Percentiles rank a stretch among this genome's conserved stretches.
Evolutionary conservation across 2,888 invertebrate species (phyloP).

Genomic region (Platycnemis pennipes): DNA sequence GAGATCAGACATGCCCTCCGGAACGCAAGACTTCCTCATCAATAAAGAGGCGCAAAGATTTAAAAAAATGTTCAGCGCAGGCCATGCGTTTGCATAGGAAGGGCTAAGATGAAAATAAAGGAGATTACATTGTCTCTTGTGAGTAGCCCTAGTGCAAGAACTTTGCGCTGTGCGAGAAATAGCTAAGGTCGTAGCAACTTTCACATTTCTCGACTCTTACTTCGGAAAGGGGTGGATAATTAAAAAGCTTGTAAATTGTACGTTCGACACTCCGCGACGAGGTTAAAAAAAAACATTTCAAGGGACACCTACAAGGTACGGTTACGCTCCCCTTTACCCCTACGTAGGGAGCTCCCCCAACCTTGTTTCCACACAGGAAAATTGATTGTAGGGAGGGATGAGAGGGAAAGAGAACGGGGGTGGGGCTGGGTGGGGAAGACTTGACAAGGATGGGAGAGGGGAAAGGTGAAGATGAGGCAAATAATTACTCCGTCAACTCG

Average conservation of each 20-base stretch:
- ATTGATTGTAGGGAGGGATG: neutral
- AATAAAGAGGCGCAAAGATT: neutral
- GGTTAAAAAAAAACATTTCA: neutral
- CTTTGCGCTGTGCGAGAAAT: too few species aligned
- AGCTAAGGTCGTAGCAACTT: neutral
- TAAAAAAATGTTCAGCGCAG: neutral
- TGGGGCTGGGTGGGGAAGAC: neutral
- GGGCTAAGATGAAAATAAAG: neutral
- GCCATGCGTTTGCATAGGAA: neutral
- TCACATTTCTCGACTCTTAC: neutral
- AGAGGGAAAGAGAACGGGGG: neutral
- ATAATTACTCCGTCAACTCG: conserved; percentile 36
- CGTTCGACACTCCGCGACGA: neutral
- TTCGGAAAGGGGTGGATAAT: neutral
- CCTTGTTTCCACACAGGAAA: neutral
- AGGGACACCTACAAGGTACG: neutral
- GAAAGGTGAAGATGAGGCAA: conserved; percentile 35
- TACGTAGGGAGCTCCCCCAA: neutral
- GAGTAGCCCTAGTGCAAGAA: too few species aligned
- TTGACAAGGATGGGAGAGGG: conserved; percentile 5
- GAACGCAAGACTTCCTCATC: neutral
- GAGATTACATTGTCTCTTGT: too few species aligned
- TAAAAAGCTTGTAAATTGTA: neutral
- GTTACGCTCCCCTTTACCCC: too few species aligned
- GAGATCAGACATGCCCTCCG: neutral